phyloP scores from a whole-genome alignment of 2,113 vertebrate genomes.

The Myotis yumanensis region DNA sequence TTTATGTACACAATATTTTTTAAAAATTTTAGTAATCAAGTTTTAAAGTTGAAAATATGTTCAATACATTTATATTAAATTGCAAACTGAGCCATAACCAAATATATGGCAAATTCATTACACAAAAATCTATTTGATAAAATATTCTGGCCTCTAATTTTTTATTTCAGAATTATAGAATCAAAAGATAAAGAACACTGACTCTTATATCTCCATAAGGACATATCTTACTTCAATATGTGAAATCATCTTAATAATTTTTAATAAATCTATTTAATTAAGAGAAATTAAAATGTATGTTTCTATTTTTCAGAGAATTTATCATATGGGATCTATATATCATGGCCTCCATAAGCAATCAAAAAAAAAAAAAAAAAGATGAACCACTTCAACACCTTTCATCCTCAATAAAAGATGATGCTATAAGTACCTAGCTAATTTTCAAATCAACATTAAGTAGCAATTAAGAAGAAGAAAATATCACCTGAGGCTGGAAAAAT shows the following conservation, averaged over 20 bases:
- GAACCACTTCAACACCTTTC: not conserved
- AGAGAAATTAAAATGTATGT: not conserved
- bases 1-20: slow-evolving; percentile 21
- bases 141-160: not conserved
- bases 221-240: not conserved
- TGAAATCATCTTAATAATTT: slow-evolving; percentile 27
- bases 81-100: slow-evolving; percentile 5
- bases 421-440: not conserved
- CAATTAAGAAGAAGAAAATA: slow-evolving; percentile 9
- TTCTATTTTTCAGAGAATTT: slow-evolving; percentile 39
- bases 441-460: slow-evolving; percentile 31
- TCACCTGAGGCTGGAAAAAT: slow-evolving; percentile 18
- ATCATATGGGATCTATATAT: not conserved
- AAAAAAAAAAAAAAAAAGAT: slow-evolving; percentile 10
- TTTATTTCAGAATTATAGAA: slow-evolving; percentile 48
- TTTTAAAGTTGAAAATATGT: slow-evolving; percentile 34
- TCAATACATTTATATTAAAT: slow-evolving; percentile 11
- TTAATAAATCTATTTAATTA: slow-evolving; percentile 1
- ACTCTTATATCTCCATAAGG: not conserved
- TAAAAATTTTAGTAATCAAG: slow-evolving; percentile 1
- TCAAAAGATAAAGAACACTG: slow-evolving; percentile 16
- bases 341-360: not conserved
- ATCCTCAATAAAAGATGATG: not conserved
- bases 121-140: slow-evolving; percentile 21
- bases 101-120: not conserved